Conservation (phyloP, 2,113 vertebrate genomes). For the Pholis gunnellus region DNA sequence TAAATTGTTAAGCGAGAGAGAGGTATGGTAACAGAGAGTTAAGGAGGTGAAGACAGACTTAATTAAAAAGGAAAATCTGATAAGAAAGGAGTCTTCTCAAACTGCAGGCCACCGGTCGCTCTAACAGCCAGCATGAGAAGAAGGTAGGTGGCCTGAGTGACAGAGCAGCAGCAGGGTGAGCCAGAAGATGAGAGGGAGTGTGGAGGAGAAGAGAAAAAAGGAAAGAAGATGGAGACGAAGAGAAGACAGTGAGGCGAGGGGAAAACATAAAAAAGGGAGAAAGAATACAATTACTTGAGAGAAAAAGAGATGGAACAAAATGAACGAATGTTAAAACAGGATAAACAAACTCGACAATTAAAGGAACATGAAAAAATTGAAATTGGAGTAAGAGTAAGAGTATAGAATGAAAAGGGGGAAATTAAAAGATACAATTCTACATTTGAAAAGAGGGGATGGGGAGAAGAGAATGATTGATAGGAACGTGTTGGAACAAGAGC, state of each 20-base stretch:
- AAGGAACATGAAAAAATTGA: neutral
- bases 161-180: neutral
- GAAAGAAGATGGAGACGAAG: neutral
- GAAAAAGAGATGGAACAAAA: neutral
- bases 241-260: neutral
- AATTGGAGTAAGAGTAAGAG: neutral
- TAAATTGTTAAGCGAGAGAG: neutral
- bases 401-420: neutral
- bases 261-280: neutral
- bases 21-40: neutral
- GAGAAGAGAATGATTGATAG: slow-evolving; percentile 6
- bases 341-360: neutral
- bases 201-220: neutral
- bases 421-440: neutral
- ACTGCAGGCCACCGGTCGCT: slow-evolving; percentile 6
- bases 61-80: neutral
- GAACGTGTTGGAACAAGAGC: neutral
- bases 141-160: neutral
- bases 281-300: neutral
- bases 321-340: too few relatives aligned
- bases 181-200: neutral
- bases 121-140: slow-evolving; percentile 11
- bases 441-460: neutral
- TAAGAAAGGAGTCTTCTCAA: slow-evolving; percentile 4
- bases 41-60: neutral